These are phyloP conservation scores for Macroramphosus scolopax DNA, from an alignment of 2,797 vertebrate species.

Conservation along the genomic window DNA sequence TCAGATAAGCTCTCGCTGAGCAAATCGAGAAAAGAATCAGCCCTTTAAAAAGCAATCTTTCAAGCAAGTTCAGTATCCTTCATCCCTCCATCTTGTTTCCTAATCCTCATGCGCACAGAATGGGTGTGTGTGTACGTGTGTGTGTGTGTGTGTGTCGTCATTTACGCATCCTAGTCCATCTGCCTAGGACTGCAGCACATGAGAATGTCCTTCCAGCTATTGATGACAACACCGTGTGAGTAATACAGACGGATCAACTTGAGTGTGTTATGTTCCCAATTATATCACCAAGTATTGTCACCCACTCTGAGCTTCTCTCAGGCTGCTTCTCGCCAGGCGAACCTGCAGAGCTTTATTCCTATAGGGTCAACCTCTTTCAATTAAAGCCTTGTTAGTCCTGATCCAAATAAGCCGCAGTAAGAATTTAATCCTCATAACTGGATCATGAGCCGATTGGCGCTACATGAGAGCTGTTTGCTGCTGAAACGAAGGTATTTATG, in stretches of 20 bases:
- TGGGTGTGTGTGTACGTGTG: conserved; percentile 4
- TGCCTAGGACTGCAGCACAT: conserved; percentile 27
- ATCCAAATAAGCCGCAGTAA: conserved; percentile 76
- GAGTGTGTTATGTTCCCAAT: conserved; percentile 60
- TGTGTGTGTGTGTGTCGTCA: conserved; percentile 13
- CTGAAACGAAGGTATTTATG: conserved; percentile 52
- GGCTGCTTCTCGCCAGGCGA: conserved; percentile 45
- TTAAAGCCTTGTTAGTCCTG: conserved; percentile 74
- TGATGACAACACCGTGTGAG: conserved; percentile 37
- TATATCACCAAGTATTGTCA: conserved; percentile 51
- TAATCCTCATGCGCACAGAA: conserved; percentile 25
- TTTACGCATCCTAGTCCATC: too few relatives aligned
- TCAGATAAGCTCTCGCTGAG: conserved; percentile 6
- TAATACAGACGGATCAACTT: conserved; percentile 37
- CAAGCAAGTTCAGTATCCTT: conserved; percentile 36
- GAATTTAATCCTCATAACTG: conserved; percentile 77
- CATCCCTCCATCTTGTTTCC: conserved; percentile 51
- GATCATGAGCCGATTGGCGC: conserved; percentile 71
- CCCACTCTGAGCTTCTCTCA: conserved; percentile 57
- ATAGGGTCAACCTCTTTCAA: conserved; percentile 74
- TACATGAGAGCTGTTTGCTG: conserved; percentile 56
- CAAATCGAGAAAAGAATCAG: not conserved
- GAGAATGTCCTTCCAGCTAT: conserved; percentile 42
- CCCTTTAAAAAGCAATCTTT: conserved; percentile 16
- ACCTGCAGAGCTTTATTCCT: conserved; percentile 51